A percentile compares a stretch with the other conserved stretches of the same genome.
Conservation (phyloP, 2,888 invertebrate genomes). For the Agriotes lineatus region DNA sequence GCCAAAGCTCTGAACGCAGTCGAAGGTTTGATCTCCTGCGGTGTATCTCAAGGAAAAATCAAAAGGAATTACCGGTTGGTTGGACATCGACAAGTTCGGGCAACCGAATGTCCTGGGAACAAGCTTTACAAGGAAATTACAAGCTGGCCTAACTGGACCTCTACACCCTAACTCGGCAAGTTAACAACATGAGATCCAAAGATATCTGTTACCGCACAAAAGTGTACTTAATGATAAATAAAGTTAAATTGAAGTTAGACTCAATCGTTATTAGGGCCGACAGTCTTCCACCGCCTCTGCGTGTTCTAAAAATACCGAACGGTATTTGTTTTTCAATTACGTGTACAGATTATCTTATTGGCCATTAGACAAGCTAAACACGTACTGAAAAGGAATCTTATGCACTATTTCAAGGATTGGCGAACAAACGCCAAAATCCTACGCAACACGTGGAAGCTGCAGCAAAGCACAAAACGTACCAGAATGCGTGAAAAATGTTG, state of each 20-base stretch:
- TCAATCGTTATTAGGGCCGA: too few relatives aligned
- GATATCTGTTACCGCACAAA: background rate
- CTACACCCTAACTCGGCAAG: conserved; percentile 17
- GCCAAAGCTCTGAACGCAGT: conserved; percentile 1
- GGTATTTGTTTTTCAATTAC: too few relatives aligned
- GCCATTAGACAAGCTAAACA: background rate
- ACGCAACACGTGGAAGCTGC: conserved; percentile 14
- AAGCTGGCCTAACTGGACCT: conserved; percentile 63
- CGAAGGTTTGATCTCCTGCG: conserved; percentile 57
- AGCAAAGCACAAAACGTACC: conserved; percentile 20
- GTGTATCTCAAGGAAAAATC: conserved; percentile 64
- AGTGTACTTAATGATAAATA: background rate
- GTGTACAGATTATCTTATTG: background rate
- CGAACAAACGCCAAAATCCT: background rate
- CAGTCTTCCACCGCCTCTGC: too few relatives aligned
- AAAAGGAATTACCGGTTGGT: conserved; percentile 63
- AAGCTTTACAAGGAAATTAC: conserved; percentile 67
- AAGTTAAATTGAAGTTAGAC: too few relatives aligned
- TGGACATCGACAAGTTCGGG: conserved; percentile 67
- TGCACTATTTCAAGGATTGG: conserved; percentile 12
- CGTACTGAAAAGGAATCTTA: background rate
- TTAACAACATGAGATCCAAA: background rate
- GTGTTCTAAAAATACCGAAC: too few relatives aligned
- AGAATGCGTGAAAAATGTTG: conserved; percentile 10
- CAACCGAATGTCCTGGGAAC: conserved; percentile 68